phyloP scores from a whole-genome alignment of 2,113 vertebrate species.

The Mirounga angustirostris region DNA sequence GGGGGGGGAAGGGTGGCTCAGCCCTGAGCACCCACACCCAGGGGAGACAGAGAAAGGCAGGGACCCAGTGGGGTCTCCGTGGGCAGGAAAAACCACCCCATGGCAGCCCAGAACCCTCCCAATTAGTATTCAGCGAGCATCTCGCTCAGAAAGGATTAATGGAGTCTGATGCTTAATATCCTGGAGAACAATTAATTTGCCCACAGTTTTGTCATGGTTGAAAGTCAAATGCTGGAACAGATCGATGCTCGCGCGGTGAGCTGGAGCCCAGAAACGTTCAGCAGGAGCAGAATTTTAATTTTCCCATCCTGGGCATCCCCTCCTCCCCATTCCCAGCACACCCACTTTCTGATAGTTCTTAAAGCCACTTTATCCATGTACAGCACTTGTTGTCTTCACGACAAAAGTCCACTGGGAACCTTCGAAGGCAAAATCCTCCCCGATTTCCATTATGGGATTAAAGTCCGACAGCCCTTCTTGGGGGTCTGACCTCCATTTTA shows the following conservation, averaged over 20 bases:
- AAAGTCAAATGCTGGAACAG: slow-evolving; percentile 99
- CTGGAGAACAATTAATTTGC: slow-evolving; percentile 99
- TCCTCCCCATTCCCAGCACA: slow-evolving; percentile 92
- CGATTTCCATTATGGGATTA: slow-evolving; percentile 82
- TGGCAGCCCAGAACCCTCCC: slow-evolving; percentile 67
- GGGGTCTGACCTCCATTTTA: slow-evolving; percentile 79
- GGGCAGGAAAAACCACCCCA: slow-evolving; percentile 19
- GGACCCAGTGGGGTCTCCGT: neutral
- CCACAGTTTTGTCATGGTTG: slow-evolving; percentile 99
- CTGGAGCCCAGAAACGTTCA: slow-evolving; percentile 95
- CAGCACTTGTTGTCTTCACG: slow-evolving; percentile 82
- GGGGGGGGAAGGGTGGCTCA: slow-evolving; percentile 57
- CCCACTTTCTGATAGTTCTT: slow-evolving; percentile 88
- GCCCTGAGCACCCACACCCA: slow-evolving; percentile 1
- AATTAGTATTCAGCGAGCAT: slow-evolving; percentile 98
- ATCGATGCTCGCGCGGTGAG: slow-evolving; percentile 97
- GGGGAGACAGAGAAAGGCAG: neutral
- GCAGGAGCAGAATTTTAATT: slow-evolving; percentile 98
- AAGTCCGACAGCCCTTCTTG: slow-evolving; percentile 63
- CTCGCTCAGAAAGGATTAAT: slow-evolving; percentile 99
- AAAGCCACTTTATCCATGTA: slow-evolving; percentile 85
- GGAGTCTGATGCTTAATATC: slow-evolving; percentile 99
- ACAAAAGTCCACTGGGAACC: slow-evolving; percentile 82
- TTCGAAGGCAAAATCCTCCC: slow-evolving; percentile 75
- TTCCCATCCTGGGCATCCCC: slow-evolving; percentile 92